Base-by-base conservation (phyloP, 1,140 invertebrate genomes). In the Micrasema longulum region DNA sequence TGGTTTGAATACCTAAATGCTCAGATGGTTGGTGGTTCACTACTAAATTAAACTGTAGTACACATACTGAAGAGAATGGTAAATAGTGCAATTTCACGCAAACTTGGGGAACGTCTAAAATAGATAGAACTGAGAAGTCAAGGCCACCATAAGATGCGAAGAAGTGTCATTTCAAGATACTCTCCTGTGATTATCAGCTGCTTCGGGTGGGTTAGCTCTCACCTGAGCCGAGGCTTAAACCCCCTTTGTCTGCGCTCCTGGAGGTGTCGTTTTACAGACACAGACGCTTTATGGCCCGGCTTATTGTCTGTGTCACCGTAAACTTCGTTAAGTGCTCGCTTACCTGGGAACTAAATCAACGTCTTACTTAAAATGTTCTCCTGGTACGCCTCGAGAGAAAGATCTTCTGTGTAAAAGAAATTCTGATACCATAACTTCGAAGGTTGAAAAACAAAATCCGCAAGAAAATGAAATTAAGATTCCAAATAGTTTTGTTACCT, bases 311-410 rank as follows among this genome's bases (percentile, higher is more conserved):
- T 69, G 69, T 69, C 69, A 69, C 73, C 50, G 69, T 75, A 72
- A 75, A 75, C 65, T 75, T 69, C 52, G 65, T 72, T 75, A 75
- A 75, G 66, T 72, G 69, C 69, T 23, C 68, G 73, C 63, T 74
- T 74, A 74, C 73, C 73, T 74, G 68, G n/a, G 22, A 71, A 67
- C 68, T 75, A 75, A 75, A 75, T 75, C 73, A 75, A 71, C 73
- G 73, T 71, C 73, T 74, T 62, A 68, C 73, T 74, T 67, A 60
- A 68, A 23, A 55, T 62, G 53, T 53, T 50, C 48, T 53, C 38
- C 41, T 65, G 57, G 57, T 60, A 55, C 41, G 38, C 11, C 43
- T 52, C 26, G 41, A 67, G 53, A 73, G 53, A 73, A 73, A 73
- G 68, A 55, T 22, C 69, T 26, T n/a, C 14, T n/a, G 50, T n/a